A percentile compares a stretch with the other conserved stretches of the same genome.
These are phyloP conservation scores for Cheirogaleus medius DNA, from an alignment of 2,113 vertebrate species.

Conservation along the genomic window DNA sequence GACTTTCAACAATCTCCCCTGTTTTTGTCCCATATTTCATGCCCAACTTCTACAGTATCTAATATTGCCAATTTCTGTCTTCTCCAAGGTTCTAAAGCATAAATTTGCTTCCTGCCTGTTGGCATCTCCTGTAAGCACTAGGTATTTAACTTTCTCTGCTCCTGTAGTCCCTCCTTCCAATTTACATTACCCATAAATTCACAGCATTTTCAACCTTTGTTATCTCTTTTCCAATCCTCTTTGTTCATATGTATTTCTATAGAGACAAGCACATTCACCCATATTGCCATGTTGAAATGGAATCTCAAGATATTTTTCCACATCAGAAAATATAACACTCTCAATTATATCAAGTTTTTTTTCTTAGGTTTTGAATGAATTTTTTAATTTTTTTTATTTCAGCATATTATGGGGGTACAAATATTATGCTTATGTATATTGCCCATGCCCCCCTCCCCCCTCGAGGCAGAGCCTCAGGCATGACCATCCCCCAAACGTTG, in stretches of 20 bases:
- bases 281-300: background rate
- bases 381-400: too few species aligned
- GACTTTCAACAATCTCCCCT: background rate
- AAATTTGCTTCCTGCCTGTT: background rate
- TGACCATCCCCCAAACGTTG: too few species aligned
- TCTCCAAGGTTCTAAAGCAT: background rate
- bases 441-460: too few species aligned
- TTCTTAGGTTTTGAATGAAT: too few species aligned
- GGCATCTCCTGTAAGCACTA: background rate
- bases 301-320: background rate
- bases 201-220: background rate
- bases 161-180: background rate
- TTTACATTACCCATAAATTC: background rate
- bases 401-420: too few species aligned
- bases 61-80: background rate
- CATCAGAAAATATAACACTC: background rate
- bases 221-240: background rate
- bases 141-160: background rate
- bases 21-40: background rate
- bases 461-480: too few species aligned
- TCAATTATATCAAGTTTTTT: background rate
- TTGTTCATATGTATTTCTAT: background rate
- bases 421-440: too few species aligned
- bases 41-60: background rate
- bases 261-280: background rate